These are phyloP conservation scores for Hedychridium roseum DNA, from an alignment of 2,888 invertebrate genomes.

Conservation along the genomic window DNA sequence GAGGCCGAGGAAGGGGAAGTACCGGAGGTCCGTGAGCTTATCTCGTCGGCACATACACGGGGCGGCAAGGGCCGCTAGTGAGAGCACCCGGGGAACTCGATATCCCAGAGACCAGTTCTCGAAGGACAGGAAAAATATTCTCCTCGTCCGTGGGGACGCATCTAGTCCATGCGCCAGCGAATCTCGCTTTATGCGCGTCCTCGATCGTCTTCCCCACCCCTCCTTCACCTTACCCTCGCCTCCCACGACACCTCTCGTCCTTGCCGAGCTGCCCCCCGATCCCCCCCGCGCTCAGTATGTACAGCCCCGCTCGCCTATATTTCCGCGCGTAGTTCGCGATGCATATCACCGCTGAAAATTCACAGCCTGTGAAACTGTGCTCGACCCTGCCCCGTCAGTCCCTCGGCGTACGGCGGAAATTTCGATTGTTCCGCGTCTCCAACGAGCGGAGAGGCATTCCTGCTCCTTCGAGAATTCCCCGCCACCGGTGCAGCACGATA, in stretches of 20 bases:
- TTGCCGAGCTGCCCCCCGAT: background rate
- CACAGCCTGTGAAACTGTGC: too few relatives aligned
- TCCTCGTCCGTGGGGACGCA: conserved; percentile 23
- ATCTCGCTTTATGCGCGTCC: conserved; percentile 26
- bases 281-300: too few relatives aligned
- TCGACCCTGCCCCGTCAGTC: too few relatives aligned
- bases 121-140: conserved; percentile 27
- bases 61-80: background rate
- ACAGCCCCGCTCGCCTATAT: too few relatives aligned
- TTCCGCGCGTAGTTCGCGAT: too few relatives aligned
- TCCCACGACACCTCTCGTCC: background rate
- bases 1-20: background rate
- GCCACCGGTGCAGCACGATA: too few relatives aligned
- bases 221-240: background rate
- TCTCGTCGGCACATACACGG: conserved; percentile 20
- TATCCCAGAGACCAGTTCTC: conserved; percentile 13
- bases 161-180: conserved; percentile 21
- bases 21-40: conserved; percentile 13
- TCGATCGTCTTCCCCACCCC: background rate
- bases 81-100: conserved; percentile 12
- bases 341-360: too few relatives aligned
- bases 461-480: too few relatives aligned
- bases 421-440: too few relatives aligned
- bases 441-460: too few relatives aligned
- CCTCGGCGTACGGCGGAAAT: too few relatives aligned